A percentile compares a stretch with the other conserved stretches of the same genome.
Conservation (phyloP, 1,140 invertebrate genomes). For the Pseudomyrmex dendroicus region DNA sequence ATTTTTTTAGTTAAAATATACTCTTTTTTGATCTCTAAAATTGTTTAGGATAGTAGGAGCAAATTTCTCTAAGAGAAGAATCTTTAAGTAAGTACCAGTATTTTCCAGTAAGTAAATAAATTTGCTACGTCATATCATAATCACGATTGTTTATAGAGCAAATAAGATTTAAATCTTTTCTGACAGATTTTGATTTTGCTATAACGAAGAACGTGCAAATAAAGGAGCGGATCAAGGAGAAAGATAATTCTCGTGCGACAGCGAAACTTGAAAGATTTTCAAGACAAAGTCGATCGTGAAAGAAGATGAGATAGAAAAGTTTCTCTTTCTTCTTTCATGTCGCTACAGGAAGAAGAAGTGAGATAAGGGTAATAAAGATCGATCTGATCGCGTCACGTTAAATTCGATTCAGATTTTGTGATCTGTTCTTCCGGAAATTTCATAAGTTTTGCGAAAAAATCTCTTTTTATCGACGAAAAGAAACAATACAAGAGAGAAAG, state of each 20-base stretch:
- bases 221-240: slow-evolving; percentile 48
- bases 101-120: too few relatives aligned
- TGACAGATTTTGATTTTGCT: not conserved
- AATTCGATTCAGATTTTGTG: slow-evolving; percentile 62
- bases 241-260: slow-evolving; percentile 66
- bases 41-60: not conserved
- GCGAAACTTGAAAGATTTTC: slow-evolving; percentile 57
- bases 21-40: too few relatives aligned
- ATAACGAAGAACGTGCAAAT: not conserved
- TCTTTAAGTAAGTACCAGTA: not conserved
- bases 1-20: too few relatives aligned
- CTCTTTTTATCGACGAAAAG: slow-evolving; percentile 7
- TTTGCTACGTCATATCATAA: slow-evolving; percentile 1
- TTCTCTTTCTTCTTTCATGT: slow-evolving; percentile 16
- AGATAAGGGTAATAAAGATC: slow-evolving; percentile 46
- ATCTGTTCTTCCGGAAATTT: slow-evolving; percentile 59
- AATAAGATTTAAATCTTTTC: not conserved
- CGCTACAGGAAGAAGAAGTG: not conserved
- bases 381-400: slow-evolving; percentile 47
- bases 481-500: not conserved
- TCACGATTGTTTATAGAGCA: slow-evolving; percentile 32
- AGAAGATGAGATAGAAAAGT: slow-evolving; percentile 61
- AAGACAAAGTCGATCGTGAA: slow-evolving; percentile 68
- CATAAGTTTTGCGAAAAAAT: slow-evolving; percentile 61
- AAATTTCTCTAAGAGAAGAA: not conserved